Conservation (phyloP, 2,113 vertebrate genomes). For the Spea bombifrons region DNA sequence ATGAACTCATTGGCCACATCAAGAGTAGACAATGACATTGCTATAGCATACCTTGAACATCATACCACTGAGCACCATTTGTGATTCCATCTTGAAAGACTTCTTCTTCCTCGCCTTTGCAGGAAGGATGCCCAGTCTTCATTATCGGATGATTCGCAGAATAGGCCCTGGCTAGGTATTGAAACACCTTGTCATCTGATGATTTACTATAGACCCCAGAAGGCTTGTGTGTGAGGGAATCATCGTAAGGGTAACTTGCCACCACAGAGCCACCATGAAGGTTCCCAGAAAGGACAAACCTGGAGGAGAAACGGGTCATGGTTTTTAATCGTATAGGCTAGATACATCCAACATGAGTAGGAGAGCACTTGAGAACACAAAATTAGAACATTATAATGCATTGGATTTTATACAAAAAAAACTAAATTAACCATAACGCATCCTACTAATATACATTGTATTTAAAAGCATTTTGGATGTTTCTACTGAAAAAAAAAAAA, state of each 20-base stretch:
- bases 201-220: conserved; percentile 81
- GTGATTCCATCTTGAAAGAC: conserved; percentile 88
- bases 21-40: no score
- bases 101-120: conserved; percentile 67
- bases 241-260: conserved; percentile 95
- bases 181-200: conserved; percentile 85
- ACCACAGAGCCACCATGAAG: conserved; percentile 93
- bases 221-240: conserved; percentile 71
- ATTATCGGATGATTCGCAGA: conserved; percentile 86
- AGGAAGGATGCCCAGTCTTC: conserved; percentile 84
- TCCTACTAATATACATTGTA: no score
- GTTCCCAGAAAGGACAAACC: conserved; percentile 94
- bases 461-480: no score
- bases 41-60: conserved; percentile 76
- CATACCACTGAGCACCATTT: conserved; percentile 93
- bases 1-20: no score
- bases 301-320: conserved; percentile 52
- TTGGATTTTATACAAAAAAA: no score
- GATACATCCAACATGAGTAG: no score
- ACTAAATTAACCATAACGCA: no score
- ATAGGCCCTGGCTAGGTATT: conserved; percentile 81
- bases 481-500: no score
- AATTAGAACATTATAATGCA: no score
- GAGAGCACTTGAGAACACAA: no score
- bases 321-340: no score